Percentiles rank a stretch among this genome's conserved stretches.
Conservation (phyloP, 2,113 vertebrate genomes). For the Lepus americanus region DNA sequence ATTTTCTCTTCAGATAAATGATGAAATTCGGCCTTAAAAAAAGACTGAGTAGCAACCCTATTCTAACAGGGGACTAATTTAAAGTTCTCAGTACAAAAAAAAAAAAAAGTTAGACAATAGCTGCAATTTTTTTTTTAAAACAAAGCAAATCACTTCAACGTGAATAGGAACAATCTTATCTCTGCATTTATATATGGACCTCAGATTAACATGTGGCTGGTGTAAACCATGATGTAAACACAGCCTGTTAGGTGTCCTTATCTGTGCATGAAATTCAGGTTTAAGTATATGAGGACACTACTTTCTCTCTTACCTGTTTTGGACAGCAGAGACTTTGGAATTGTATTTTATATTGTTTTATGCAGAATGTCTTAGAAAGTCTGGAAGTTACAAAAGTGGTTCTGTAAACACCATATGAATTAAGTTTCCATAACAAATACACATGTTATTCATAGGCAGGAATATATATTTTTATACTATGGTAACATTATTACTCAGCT, state of each 20-base stretch:
- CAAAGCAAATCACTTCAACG: conserved; percentile 84
- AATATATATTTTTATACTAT: neutral
- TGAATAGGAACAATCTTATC: conserved; percentile 73
- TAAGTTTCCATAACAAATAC: conserved; percentile 58
- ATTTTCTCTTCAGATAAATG: conserved; percentile 84
- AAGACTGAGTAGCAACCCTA: conserved; percentile 83
- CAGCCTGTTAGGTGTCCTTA: conserved; percentile 58
- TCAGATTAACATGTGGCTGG: conserved; percentile 60
- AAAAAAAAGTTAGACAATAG: conserved; percentile 72
- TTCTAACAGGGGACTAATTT: conserved; percentile 73
- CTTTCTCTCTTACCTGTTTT: neutral
- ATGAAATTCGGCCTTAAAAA: conserved; percentile 83
- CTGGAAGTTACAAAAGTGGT: conserved; percentile 79
- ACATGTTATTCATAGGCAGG: conserved; percentile 37
- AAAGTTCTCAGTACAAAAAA: conserved; percentile 73
- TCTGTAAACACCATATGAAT: conserved; percentile 78
- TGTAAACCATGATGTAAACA: conserved; percentile 56
- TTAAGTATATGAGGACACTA: conserved; percentile 14
- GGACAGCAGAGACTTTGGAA: conserved; percentile 68
- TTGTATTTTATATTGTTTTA: conserved; percentile 47
- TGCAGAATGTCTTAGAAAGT: conserved; percentile 76
- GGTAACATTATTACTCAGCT: conserved; percentile 55
- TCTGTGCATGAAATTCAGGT: neutral
- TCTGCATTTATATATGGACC: conserved; percentile 68
- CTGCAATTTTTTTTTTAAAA: conserved; percentile 65